phyloP scores from a whole-genome alignment of 2,113 vertebrate species.

The Lipophrys pholis region DNA sequence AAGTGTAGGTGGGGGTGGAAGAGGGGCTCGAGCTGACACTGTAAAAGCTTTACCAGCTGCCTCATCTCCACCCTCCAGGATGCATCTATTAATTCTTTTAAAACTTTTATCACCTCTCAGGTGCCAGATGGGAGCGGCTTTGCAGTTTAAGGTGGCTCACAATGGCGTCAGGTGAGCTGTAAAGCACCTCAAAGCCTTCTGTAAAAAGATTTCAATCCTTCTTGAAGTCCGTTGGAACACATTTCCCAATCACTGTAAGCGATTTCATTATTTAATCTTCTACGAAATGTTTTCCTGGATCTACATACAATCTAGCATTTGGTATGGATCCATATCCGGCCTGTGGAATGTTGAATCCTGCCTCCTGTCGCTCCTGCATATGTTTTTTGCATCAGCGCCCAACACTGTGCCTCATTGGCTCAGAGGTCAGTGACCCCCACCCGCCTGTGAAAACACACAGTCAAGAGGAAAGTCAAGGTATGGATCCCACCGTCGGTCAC shows the following conservation, averaged over 20 bases:
- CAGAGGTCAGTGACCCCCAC: conserved; percentile 48
- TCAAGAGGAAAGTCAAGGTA: conserved; percentile 9
- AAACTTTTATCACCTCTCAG: conserved; percentile 9
- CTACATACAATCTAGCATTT: too few species aligned
- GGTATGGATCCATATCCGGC: neutral
- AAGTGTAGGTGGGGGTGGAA: conserved; percentile 38
- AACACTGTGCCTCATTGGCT: conserved; percentile 31
- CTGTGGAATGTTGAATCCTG: conserved; percentile 11
- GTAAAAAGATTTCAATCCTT: neutral
- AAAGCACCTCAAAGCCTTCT: neutral
- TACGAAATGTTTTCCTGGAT: too few species aligned
- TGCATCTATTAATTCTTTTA: conserved; percentile 4
- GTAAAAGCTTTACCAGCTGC: conserved; percentile 58
- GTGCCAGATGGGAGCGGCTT: neutral
- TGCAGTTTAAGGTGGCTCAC: neutral
- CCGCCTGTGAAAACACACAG: conserved; percentile 44
- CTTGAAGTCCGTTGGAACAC: neutral
- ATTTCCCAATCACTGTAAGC: neutral
- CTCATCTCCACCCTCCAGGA: conserved; percentile 20
- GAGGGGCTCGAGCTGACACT: conserved; percentile 17
- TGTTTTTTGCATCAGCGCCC: conserved; percentile 54
- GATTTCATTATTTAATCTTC: too few species aligned
- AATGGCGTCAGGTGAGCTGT: neutral
- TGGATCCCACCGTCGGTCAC: neutral
- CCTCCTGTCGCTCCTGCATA: conserved; percentile 36